phyloP scores from a whole-genome alignment of 2,113 vertebrate species.

The Lipotes vexillifer region DNA sequence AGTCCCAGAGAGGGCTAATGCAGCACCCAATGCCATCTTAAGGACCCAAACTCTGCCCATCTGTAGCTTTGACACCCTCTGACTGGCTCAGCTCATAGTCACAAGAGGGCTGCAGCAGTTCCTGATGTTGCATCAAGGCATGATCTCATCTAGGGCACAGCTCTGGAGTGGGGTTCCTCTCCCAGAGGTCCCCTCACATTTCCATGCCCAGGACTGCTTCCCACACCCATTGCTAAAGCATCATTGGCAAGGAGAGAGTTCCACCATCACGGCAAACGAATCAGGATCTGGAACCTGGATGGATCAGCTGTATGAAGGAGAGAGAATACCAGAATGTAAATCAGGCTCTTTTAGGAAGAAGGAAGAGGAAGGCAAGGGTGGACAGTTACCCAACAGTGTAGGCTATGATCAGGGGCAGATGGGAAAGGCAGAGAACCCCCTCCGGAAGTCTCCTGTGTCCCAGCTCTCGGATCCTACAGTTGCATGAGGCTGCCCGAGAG shows the following conservation, averaged over 20 bases:
- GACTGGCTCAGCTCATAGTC: not conserved
- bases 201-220: not conserved
- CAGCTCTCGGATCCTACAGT: not conserved
- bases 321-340: not conserved
- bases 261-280: not conserved
- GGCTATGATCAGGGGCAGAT: not conserved
- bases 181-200: not conserved
- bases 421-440: not conserved
- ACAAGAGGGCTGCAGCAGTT: not conserved
- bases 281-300: not conserved
- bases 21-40: not conserved
- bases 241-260: not conserved
- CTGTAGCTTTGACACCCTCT: not conserved
- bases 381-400: not conserved
- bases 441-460: no score
- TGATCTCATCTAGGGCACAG: not conserved
- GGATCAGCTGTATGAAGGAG: not conserved
- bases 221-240: not conserved
- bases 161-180: not conserved
- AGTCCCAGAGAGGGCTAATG: not conserved
- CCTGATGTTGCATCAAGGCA: not conserved
- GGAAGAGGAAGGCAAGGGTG: not conserved
- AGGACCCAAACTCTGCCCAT: not conserved
- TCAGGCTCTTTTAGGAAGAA: not conserved
- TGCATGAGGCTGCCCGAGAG: not conserved